Conservation (phyloP, 2,888 invertebrate genomes). For the Acanthopleura granulata region DNA sequence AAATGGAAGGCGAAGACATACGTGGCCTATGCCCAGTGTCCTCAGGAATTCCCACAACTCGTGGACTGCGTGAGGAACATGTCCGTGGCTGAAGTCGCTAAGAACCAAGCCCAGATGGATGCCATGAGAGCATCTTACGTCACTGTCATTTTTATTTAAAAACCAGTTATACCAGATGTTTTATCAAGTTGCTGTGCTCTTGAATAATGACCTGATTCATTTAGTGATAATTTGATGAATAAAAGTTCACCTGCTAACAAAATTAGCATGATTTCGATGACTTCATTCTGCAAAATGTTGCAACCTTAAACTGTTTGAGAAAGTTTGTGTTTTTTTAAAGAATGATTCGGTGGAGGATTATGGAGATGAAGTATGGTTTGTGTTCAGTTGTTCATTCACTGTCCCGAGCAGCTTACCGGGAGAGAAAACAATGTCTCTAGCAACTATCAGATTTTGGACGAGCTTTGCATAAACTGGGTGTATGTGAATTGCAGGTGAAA, state of each 20-base stretch:
- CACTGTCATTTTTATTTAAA: background rate
- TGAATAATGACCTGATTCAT: too few relatives aligned
- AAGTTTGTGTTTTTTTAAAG: too few relatives aligned
- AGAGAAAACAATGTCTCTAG: background rate
- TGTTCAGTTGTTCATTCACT: background rate
- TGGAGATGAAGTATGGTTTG: conserved; percentile 10
- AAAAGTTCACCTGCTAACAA: too few relatives aligned
- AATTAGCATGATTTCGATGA: too few relatives aligned
- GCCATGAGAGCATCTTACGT: background rate
- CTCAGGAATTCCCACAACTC: background rate
- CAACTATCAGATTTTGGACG: conserved; percentile 17
- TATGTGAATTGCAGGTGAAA: too few relatives aligned
- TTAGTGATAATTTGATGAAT: too few relatives aligned
- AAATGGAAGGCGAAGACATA: background rate
- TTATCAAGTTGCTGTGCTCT: too few relatives aligned
- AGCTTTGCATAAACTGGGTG: conserved; percentile 21
- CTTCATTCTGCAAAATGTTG: conserved; percentile 18
- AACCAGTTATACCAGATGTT: background rate
- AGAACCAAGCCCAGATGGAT: background rate
- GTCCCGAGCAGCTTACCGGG: background rate
- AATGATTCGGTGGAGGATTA: conserved; percentile 3
- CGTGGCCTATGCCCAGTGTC: background rate
- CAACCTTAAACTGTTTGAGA: conserved; percentile 19
- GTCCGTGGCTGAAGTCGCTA: background rate
- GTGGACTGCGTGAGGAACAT: background rate